Evolutionary conservation across 2,113 vertebrate genomes (phyloP).

Genomic region (Malaclemys terrapin): DNA sequence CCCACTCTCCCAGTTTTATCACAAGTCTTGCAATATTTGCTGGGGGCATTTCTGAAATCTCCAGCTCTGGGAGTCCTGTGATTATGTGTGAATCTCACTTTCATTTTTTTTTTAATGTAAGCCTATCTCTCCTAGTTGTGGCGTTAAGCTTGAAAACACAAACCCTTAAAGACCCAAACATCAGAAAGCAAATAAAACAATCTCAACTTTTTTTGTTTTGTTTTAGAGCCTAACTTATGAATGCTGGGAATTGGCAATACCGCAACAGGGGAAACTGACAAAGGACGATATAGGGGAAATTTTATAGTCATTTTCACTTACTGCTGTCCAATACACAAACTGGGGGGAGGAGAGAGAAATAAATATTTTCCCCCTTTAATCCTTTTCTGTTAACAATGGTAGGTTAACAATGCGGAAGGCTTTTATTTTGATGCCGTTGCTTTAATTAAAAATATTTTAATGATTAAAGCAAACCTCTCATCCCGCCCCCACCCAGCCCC

Average conservation of each 20-base stretch:
- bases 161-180: neutral
- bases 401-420: neutral
- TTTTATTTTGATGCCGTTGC: neutral
- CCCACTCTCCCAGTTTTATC: neutral
- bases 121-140: neutral
- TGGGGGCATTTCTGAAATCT: neutral
- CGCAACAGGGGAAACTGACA: neutral
- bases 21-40: neutral
- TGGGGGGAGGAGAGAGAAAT: rapidly evolving
- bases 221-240: neutral
- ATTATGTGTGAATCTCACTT: neutral
- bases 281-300: neutral
- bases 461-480: neutral
- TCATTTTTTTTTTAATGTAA: neutral
- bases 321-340: neutral
- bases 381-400: neutral
- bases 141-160: neutral
- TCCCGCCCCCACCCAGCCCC: too few species aligned
- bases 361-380: neutral
- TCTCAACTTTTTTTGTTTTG: neutral
- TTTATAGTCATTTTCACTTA: neutral
- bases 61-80: neutral
- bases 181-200: neutral
- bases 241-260: neutral
- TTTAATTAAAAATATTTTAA: neutral